phyloP scores from a whole-genome alignment of 2,888 invertebrate species.

The Ennomos fuscantarius region DNA sequence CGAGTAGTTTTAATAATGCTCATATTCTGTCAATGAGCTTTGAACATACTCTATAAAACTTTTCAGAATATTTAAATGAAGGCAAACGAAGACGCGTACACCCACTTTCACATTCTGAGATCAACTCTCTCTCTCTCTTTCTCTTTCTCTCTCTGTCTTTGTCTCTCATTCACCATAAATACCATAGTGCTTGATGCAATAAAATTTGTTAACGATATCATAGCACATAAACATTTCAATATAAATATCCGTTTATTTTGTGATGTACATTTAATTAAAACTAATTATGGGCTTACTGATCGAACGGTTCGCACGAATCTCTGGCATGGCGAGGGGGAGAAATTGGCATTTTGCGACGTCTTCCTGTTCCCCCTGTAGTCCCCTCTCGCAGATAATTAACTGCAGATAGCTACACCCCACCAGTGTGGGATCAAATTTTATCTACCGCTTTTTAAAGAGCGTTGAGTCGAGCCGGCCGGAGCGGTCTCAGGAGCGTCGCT shows the following conservation, averaged over 20 bases:
- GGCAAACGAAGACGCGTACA: too few species aligned
- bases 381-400: constrained; percentile 81
- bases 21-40: too few species aligned
- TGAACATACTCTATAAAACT: too few species aligned
- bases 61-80: too few species aligned
- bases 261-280: constrained; percentile 77
- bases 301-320: constrained; percentile 66
- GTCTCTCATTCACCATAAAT: too few species aligned
- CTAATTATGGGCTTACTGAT: constrained; percentile 74
- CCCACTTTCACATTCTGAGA: too few species aligned
- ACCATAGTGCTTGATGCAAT: constrained; percentile 23
- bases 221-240: constrained; percentile 45
- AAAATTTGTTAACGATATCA: constrained; percentile 41
- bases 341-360: constrained; percentile 70
- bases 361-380: constrained; percentile 59
- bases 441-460: constrained; percentile 77
- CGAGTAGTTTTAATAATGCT: too few species aligned
- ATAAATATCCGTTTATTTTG: constrained; percentile 58
- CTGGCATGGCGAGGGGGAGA: constrained; percentile 63
- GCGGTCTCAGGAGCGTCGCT: constrained; percentile 60
- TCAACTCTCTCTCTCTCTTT: too few species aligned
- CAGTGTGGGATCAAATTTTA: constrained; percentile 74
- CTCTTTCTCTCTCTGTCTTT: too few species aligned
- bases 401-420: constrained; percentile 75
- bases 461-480: constrained; percentile 54